Evolutionary conservation across 2,888 invertebrate species (phyloP).

Genomic region (Ctenicera cuprea): DNA sequence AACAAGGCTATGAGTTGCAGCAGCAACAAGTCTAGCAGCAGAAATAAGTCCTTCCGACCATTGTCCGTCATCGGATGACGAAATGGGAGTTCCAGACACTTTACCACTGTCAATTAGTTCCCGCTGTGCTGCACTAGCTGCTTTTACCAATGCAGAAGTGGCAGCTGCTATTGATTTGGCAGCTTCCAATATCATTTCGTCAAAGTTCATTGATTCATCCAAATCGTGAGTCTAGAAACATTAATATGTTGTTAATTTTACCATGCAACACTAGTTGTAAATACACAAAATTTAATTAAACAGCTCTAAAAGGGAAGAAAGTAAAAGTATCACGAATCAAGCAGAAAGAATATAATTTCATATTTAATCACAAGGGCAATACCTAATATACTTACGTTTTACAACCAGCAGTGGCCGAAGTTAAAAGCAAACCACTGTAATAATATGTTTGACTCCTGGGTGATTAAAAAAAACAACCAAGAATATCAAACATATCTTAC

Average conservation of each 20-base stretch:
- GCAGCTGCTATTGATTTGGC: slow-evolving; percentile 98
- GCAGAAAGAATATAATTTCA: too few relatives aligned
- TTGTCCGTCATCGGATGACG: slow-evolving; percentile 95
- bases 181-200: slow-evolving; percentile 99
- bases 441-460: slow-evolving; percentile 99
- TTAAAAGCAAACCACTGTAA: slow-evolving; percentile 79
- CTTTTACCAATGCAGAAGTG: slow-evolving; percentile 96
- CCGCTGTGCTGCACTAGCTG: slow-evolving; percentile 97
- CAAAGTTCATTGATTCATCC: slow-evolving; percentile 96
- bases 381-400: slow-evolving; percentile 29
- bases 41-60: slow-evolving; percentile 98
- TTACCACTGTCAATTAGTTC: slow-evolving; percentile 96
- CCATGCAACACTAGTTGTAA: too few relatives aligned
- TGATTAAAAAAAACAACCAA: slow-evolving; percentile 97
- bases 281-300: too few relatives aligned
- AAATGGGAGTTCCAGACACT: slow-evolving; percentile 87
- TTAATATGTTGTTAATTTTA: background rate
- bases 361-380: too few relatives aligned
- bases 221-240: slow-evolving; percentile 80
- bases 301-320: too few relatives aligned
- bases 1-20: slow-evolving; percentile 97
- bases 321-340: too few relatives aligned
- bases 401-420: slow-evolving; percentile 17
- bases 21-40: slow-evolving; percentile 96
- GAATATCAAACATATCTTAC: slow-evolving; percentile 99